Evolutionary conservation across 2,797 vertebrate genomes (phyloP), one percentile per base, ranked within the genome.

Genomic region (Falco columbarius): DNA sequence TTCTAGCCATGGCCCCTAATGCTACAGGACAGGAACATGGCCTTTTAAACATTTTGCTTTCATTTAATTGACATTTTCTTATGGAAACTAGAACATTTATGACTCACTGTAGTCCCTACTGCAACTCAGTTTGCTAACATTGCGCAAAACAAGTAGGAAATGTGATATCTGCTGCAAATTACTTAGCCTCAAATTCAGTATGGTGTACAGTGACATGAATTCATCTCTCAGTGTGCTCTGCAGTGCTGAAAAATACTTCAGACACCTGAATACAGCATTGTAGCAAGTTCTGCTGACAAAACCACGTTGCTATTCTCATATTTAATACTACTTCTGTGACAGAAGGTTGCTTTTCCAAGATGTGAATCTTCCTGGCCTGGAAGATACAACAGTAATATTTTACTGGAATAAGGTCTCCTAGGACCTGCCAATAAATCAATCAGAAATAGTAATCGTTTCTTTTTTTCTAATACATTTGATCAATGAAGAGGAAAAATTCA

Each of bases 361-460:
- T 94, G 63, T 73, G 59, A 87, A 58, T 91, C 59, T 86, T 93
- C 18, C 10, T 83, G 38, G 51, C 26, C 46, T 89, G 81, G 59
- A 87, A 93, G 62, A 79, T 47, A 91, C 2, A 70, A 63, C 92
- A 67, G n/a, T 34, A 55, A 32, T 59, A 20, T 63, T 93, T 83
- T 71, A 59, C 32, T 79, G 68, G 32, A 71, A 44, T 17, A 38
- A 75, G 49, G 30, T 71, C 40, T 68, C 58, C 36, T 12, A 56
- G 55, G 87, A 68, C 12, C 54, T 71, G 70, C 38, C 49, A 81
- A 66, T 95, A 95, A 94, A 92, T 96, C 90, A 88, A 18, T 81
- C 4, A 4, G 65, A 54, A 72, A 38, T 36, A 65, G 67, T 79
- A 87, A 85, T 23, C 51, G 47, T 22, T 22, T 51, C 38, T 90